phyloP scores from a whole-genome alignment of 1,140 invertebrate genomes.

The Odontomachus brunneus region DNA sequence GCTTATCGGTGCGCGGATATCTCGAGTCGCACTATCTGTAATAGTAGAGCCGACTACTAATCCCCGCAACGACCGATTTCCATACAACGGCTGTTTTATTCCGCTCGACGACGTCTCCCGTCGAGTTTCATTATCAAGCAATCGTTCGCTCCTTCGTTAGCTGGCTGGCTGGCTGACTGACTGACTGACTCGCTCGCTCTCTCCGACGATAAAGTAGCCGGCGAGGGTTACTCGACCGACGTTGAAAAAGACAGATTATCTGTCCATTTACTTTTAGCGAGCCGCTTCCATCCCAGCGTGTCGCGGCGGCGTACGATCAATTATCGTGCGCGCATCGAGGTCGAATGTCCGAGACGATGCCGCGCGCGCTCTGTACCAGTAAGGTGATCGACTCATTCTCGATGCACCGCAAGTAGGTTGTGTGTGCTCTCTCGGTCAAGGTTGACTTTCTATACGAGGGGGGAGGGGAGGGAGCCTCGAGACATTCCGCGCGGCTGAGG shows the following conservation, averaged over 20 bases:
- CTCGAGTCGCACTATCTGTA: background rate
- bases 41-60: background rate
- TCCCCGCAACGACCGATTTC: constrained; percentile 1
- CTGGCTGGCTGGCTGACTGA: no score
- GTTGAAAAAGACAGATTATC: background rate
- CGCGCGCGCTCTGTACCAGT: constrained; percentile 28
- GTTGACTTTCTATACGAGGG: constrained; percentile 72
- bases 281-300: no score
- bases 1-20: constrained; percentile 12
- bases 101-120: background rate
- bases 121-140: background rate
- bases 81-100: constrained; percentile 2
- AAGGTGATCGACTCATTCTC: constrained; percentile 62
- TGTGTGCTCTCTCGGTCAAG: constrained; percentile 70
- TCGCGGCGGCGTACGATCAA: background rate
- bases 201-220: background rate
- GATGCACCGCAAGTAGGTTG: constrained; percentile 73
- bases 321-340: background rate
- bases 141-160: no score
- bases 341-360: background rate
- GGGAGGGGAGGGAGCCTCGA: no score
- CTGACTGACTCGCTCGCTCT: background rate
- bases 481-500: background rate
- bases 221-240: background rate
- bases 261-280: background rate